Evolutionary conservation across 2,888 invertebrate genomes (phyloP).

Genomic region (Pachymerium ferrugineum): DNA sequence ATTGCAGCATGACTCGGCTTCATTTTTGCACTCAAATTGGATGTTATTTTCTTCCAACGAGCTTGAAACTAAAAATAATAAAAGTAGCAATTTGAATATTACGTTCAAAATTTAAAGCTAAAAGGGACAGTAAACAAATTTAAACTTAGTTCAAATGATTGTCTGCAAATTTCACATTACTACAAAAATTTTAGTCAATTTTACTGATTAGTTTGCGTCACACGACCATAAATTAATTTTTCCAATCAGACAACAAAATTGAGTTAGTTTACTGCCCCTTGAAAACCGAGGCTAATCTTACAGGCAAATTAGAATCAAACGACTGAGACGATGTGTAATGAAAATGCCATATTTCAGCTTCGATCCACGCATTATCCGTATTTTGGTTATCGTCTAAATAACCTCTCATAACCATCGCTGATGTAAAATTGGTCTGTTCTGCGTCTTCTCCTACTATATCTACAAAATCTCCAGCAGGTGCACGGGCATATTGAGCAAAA

Average conservation of each 20-base stretch:
- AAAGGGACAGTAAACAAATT: no score
- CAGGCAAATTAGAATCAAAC: constrained; percentile 28
- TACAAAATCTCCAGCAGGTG: constrained; percentile 35
- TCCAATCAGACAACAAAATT: neutral
- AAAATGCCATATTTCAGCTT: constrained; percentile 87
- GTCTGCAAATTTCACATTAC: no score
- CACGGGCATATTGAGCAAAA: constrained; percentile 33
- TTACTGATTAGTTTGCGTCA: no score
- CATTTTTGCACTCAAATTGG: constrained; percentile 34
- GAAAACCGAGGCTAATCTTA: neutral
- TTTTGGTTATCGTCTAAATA: constrained; percentile 97
- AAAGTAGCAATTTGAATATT: neutral
- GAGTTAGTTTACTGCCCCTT: neutral
- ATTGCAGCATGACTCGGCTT: constrained; percentile 34
- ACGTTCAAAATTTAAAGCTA: no score
- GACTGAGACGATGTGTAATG: constrained; percentile 59
- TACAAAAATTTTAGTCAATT: no score
- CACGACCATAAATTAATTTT: neutral
- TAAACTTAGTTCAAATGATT: no score
- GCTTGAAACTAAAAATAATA: constrained; percentile 31
- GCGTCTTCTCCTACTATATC: constrained; percentile 35
- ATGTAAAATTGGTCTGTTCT: constrained; percentile 32
- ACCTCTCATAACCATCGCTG: constrained; percentile 66
- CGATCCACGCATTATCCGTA: constrained; percentile 99
- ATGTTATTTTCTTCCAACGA: constrained; percentile 33